These are phyloP conservation scores for Crotalus tigris DNA, from an alignment of 2,113 vertebrate species.

Conservation along the genomic window DNA sequence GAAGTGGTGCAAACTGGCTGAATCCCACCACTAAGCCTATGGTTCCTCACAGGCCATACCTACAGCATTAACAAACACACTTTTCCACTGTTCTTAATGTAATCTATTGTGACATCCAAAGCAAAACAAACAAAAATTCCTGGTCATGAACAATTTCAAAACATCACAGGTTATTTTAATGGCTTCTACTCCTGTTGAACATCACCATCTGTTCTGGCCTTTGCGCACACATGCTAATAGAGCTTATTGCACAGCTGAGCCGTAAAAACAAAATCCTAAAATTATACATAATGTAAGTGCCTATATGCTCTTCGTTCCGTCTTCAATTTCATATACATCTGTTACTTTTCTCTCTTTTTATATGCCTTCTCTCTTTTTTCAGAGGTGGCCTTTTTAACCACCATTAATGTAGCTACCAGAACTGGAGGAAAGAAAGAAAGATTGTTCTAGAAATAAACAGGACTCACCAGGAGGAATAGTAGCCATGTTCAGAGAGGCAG, in stretches of 20 bases:
- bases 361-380: neutral
- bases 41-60: neutral
- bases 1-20: no score
- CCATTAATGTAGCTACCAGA: neutral
- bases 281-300: slow-evolving; percentile 14
- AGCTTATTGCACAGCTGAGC: slow-evolving; percentile 4
- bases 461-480: neutral
- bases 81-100: neutral
- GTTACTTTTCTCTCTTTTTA: neutral
- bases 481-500: neutral
- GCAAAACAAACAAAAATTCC: neutral
- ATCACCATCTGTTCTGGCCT: neutral
- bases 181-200: neutral
- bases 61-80: neutral
- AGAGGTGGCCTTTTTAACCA: neutral
- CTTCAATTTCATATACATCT: slow-evolving; percentile 2
- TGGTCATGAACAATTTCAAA: neutral
- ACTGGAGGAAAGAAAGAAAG: neutral
- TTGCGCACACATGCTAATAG: slow-evolving; percentile 24
- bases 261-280: slow-evolving; percentile 8
- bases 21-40: no score
- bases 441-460: neutral
- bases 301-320: neutral
- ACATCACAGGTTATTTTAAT: slow-evolving; percentile 16
- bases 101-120: neutral